Base-by-base conservation (phyloP, 2,888 invertebrate genomes). In the Eupithecia dodoneata region DNA sequence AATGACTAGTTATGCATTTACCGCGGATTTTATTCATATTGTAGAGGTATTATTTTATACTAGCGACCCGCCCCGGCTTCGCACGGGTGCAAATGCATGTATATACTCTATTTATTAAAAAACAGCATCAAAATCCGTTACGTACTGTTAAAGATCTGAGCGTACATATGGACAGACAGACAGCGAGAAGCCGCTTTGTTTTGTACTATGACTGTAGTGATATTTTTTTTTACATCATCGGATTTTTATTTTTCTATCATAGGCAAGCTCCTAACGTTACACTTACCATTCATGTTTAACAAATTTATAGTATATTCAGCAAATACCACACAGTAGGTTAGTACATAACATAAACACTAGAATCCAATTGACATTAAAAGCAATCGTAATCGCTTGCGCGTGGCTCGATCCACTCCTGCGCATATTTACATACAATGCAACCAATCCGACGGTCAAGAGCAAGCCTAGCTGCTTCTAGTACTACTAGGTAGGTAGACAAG, bases 371-470 rank as follows among this genome's bases (percentile, higher is more conserved):
- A 66, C 66, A 66, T 42, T n/a, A 42, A 41, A 55, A 66, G 15
- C 42, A 66, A 66, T 66, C 66, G 66, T 66, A 42, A 42, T 66
- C 42, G n/a, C 13, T 66, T 66, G 66, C 41, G 41, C 66, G 66
- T 42, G 66, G 66, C 41, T 15, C 15, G 15, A 45, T 69, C 69
- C 45, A 69, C 69, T 69, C 69, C 15, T 69, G 69, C 45, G 10
- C 45, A 42, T 63, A 66, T 69, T 69, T 44, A 69, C 71, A 71
- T 49, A 71, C 71, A 70, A 63, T 63, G 69, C 45, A 70, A 42
- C 66, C 66, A 42, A 42, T 66, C 42, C 42, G 18, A 45, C 10
- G 69, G 66, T 66, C 66, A 69, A 69, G 69, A 45, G 45, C 69
- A 69, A 42, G 4, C 13, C 66, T 66, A 65, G 41, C 12, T 6